Evolutionary conservation across 2,888 invertebrate genomes (phyloP), one percentile per base, ranked within the genome.

Genomic region (Latheticus oryzae): DNA sequence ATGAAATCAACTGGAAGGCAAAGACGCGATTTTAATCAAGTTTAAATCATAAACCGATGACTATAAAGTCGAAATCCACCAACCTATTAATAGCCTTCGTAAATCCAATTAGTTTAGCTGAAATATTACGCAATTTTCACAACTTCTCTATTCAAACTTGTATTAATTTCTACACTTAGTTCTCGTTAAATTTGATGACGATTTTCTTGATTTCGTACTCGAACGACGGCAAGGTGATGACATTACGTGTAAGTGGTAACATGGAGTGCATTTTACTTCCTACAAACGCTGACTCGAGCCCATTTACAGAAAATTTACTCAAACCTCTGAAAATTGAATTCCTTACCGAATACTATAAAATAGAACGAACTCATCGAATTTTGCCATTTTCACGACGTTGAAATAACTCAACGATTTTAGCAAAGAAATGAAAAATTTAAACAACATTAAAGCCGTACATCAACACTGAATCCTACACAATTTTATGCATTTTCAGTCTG

Each of bases 51-150:
- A 64, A 64, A 67, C 64, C 65, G 65, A 65, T 65, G 67, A 67
- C 62, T 66, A 61, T 62, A 66, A 63, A 47, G 62, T 38, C 26
- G 38, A 68, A 70, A 68, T 73, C 68, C 64, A 61, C 57, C 53
- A 69, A 72, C 69, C 73, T 73, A 72, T 73, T 72, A 73, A 72
- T 72, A 70, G 72, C 67, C 69, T 64, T 65, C 67, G 65, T 60
- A 63, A 71, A 73, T 74, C 72, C 72, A 73, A 74, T 74, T 74
- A 74, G 71, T 59, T 63, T 60, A 57, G 63, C 61, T 66, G 66
- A 72, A 72, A 71, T 69, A 70, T 70, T 67, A 68, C 66, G 66
- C 68, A 69, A 69, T 73, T 69, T 56, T 61, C n/a, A n/a, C n/a
- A n/a, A 53, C 61, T 60, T 63, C 65, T 66, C 64, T 61, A 63